Conservation (phyloP, 1,140 invertebrate species). For the Diabrotica undecimpunctata region DNA sequence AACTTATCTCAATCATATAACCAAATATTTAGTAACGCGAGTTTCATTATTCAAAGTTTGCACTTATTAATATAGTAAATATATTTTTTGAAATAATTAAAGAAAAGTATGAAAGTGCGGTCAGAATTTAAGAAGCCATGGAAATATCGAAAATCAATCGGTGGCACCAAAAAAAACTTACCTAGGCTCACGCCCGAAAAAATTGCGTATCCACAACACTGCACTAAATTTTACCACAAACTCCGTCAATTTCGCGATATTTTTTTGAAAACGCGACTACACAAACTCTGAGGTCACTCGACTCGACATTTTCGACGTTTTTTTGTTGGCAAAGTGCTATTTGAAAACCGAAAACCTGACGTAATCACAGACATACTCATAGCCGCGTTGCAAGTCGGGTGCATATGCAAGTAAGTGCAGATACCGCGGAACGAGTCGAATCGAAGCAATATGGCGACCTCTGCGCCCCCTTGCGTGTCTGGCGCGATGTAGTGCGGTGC, state of each 20-base stretch:
- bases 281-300: too few species aligned
- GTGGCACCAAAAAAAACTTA: background rate
- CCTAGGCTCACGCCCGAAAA: background rate
- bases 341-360: background rate
- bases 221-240: too few species aligned
- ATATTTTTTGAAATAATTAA: too few species aligned
- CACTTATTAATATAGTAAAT: too few species aligned
- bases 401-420: constrained; percentile 7
- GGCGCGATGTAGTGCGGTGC: constrained; percentile 5
- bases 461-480: constrained; percentile 13
- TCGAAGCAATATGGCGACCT: background rate
- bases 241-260: too few species aligned
- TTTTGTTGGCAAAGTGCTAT: background rate
- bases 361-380: background rate
- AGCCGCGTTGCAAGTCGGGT: background rate
- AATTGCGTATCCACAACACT: background rate
- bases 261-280: too few species aligned
- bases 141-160: background rate
- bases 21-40: too few species aligned
- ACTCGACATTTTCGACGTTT: background rate
- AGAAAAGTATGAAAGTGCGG: too few species aligned
- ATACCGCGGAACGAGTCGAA: background rate
- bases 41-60: too few species aligned
- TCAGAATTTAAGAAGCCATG: background rate
- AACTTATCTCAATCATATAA: too few species aligned